Base-by-base conservation (phyloP, 2,888 invertebrate species). In the Pocota personata region DNA sequence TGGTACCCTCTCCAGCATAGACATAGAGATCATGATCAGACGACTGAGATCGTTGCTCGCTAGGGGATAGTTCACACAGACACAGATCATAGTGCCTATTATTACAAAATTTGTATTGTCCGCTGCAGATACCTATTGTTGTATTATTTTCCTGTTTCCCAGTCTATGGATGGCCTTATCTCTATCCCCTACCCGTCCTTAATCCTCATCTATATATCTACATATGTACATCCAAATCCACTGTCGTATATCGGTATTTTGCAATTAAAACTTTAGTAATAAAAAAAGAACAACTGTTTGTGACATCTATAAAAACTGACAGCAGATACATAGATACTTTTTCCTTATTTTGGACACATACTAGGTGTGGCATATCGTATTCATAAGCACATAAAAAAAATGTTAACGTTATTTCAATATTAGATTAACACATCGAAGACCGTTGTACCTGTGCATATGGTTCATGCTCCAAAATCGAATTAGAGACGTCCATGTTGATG, bases 51-150 rank as follows among this genome's bases (percentile, higher is more conserved):
- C 72, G 58, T 77, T 48, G 43, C 50, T 75, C 57, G 75, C 66
- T 60, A 75, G 84, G 80, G 84, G 84, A 80, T 84, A 80, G 84
- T 64, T 84, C 80, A 80, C 80, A 64, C 35, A 57, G 58, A 57
- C 72, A 37, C 19, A 76, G 48, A 64, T 62, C 76, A 67, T 37
- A 40, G 40, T 30, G 40, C 75, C 64, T n/a, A 79, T 84, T 84
- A 73, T 79, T 84, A 71, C 57, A 82, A 58, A 55, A 66, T 79
- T 27, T 66, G 66, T 78, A 83, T 78, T 77, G 72, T 77, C 32
- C 2, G 4, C 37, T 58, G 37, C 7, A 52, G 46, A 35, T 60
- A 69, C 32, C 69, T 75, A 84, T 84, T 84, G 79, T 84, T 64
- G 50, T 16, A 12, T 24, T 48, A 46, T 57, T 43, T 64, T 55